Base-by-base conservation (phyloP, 2,113 vertebrate species). In the Xiphophorus hellerii region DNA sequence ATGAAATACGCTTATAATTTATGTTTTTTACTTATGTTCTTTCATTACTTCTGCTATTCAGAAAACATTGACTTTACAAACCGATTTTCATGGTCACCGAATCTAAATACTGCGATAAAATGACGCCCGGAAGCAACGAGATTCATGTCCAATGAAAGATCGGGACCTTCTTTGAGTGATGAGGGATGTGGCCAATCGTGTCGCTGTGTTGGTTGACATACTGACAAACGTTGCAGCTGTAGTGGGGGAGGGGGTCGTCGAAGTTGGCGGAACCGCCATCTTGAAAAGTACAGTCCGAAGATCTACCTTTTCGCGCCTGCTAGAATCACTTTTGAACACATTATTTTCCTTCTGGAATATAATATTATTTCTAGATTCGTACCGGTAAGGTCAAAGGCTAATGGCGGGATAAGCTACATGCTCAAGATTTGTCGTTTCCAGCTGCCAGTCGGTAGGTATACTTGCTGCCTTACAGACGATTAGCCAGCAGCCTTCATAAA, bases 231-330 rank as follows among this genome's bases (percentile, higher is more conserved):
- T 60, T 75, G 85, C 80, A 83, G 78, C 79, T 88, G 80, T 74
- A 71, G 90, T 94, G 93, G 95, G 93, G 94, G 94, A 93, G 92
- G 94, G 94, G 93, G 89, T 87, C 44, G 91, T 72, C 87, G 87
- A 92, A 94, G 92, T 93, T 94, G 93, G 93, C 85, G 88, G 89
- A 85, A 89, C 92, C 93, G 94, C 94, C 95, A 95, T 95, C 94
- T 95, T 95, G 95, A 87, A 95, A 93, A 94, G 92, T 93, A 85
- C 78, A 70, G 84, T 90, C 86, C 78, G 90, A 90, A 92, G 85
- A 78, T 90, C 84, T 92, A 69, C 82, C 74, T 84, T 94, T 94
- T 94, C 90, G 93, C 93, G 93, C 93, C 91, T 90, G 93, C 87
- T 88, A 92, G 75, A 90, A 89, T 87, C 90, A 84, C 70, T 92